Evolutionary conservation across 2,113 vertebrate genomes (phyloP).

Genomic region (Eubucco bourcierii): DNA sequence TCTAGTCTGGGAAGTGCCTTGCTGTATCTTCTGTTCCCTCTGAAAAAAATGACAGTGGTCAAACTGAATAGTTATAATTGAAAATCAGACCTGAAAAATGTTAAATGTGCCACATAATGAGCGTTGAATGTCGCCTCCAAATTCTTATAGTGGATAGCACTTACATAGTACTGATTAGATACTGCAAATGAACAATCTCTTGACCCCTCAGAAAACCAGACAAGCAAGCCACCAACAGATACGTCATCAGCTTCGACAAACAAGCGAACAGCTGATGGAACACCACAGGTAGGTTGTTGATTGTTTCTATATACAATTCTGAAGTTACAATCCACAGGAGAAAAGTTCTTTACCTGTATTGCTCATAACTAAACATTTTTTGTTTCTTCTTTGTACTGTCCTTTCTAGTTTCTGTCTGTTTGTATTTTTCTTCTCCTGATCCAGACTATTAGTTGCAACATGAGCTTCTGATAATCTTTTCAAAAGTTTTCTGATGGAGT

Average conservation of each 20-base stretch:
- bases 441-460: not conserved
- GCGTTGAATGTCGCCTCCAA: not conserved
- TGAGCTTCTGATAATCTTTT: slow-evolving; percentile 19
- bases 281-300: slow-evolving; percentile 72
- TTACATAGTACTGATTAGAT: not conserved
- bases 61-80: not conserved
- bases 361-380: not conserved
- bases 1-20: not conserved
- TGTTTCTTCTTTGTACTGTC: not conserved
- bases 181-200: slow-evolving; percentile 61
- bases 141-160: not conserved
- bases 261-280: slow-evolving; percentile 75
- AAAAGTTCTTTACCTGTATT: not conserved
- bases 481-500: not conserved
- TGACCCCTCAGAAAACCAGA: slow-evolving; percentile 75
- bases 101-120: not conserved
- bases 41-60: not conserved
- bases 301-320: slow-evolving; percentile 31
- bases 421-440: slow-evolving; percentile 9
- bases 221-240: slow-evolving; percentile 74
- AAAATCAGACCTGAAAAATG: not conserved
- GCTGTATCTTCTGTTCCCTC: not conserved
- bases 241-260: slow-evolving; percentile 65
- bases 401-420: not conserved
- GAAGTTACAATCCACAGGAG: slow-evolving; percentile 52